phyloP scores from a whole-genome alignment of 2,797 vertebrate species.

The Leptodactylus fallax region DNA sequence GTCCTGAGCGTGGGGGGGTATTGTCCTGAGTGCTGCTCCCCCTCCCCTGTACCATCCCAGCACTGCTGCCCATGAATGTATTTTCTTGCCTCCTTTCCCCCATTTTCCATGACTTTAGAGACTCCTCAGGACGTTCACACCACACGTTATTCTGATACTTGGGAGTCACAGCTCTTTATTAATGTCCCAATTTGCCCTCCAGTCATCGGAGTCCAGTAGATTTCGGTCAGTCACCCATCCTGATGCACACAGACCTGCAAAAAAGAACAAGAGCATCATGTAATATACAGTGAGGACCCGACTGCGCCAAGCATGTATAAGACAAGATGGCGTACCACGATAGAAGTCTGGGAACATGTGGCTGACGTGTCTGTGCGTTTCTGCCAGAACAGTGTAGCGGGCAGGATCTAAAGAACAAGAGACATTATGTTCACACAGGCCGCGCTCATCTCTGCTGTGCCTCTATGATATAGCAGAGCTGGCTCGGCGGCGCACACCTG shows the following conservation, averaged over 20 bases:
- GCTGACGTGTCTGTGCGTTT: conserved; percentile 34
- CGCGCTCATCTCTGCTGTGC: no score
- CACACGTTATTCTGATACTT: no score
- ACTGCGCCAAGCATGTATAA: not conserved
- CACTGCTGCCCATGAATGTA: no score
- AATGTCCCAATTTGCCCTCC: conserved; percentile 83
- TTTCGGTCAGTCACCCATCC: conserved; percentile 84
- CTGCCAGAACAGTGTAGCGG: not conserved
- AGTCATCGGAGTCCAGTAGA: conserved; percentile 87
- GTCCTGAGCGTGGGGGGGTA: no score
- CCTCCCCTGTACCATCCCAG: no score
- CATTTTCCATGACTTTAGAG: no score
- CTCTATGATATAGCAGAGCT: no score
- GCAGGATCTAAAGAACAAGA: not conserved
- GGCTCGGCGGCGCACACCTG: not conserved
- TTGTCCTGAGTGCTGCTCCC: no score
- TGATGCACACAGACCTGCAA: conserved; percentile 76
- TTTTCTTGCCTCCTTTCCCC: no score
- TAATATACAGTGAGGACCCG: not conserved
- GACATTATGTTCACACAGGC: not conserved
- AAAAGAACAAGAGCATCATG: not conserved
- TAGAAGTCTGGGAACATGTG: conserved; percentile 27
- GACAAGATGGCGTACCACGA: not conserved
- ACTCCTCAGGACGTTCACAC: no score
- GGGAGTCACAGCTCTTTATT: conserved; percentile 68